Evolutionary conservation across 2,113 vertebrate species (phyloP).

Genomic region (Hippopotamus amphibius): DNA sequence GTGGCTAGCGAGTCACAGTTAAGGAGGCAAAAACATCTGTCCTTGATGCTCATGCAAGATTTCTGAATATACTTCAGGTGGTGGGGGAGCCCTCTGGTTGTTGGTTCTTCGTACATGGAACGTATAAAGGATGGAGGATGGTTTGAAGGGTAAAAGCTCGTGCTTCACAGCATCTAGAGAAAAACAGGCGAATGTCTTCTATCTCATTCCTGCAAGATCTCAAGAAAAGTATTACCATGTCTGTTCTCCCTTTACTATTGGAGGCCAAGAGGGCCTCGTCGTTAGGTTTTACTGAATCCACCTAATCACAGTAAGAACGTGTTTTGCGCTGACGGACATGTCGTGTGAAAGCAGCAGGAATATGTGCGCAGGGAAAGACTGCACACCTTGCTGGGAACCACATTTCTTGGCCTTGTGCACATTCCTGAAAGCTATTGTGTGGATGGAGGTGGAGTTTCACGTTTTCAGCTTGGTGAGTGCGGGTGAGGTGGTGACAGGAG

Average conservation of each 20-base stretch:
- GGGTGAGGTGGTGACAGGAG: not conserved
- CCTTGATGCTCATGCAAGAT: not conserved
- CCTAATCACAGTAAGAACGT: constrained; percentile 33
- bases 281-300: constrained; percentile 23
- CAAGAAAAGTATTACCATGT: not conserved
- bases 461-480: not conserved
- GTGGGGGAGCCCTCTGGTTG: not conserved
- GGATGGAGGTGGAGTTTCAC: not conserved
- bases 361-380: constrained; percentile 49
- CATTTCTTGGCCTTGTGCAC: not conserved
- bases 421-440: not conserved
- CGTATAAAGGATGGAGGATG: not conserved
- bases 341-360: constrained; percentile 57
- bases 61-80: not conserved
- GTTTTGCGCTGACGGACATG: constrained; percentile 47
- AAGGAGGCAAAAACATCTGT: not conserved
- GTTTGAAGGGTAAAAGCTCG: not conserved
- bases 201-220: not conserved
- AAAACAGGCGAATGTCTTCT: not conserved
- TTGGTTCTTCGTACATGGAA: not conserved
- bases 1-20: not conserved
- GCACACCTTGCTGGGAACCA: not conserved
- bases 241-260: not conserved
- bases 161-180: not conserved
- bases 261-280: constrained; percentile 18